phyloP scores from a whole-genome alignment of 1,140 invertebrate genomes.

The Bombus huntii region DNA sequence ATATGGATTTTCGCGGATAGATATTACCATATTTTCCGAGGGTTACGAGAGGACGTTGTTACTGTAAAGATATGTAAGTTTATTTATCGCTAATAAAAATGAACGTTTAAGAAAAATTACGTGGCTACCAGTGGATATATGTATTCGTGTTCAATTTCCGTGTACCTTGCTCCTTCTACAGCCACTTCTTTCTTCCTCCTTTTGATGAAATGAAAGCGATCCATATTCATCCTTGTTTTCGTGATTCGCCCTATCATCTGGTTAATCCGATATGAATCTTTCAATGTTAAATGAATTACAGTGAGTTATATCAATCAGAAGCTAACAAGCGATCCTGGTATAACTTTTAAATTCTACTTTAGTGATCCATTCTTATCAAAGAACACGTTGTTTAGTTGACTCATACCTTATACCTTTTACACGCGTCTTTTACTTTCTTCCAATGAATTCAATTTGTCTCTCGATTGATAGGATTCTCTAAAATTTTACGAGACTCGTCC shows the following conservation, averaged over 20 bases:
- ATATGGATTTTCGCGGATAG: slow-evolving; percentile 69
- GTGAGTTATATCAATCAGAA: too few relatives aligned
- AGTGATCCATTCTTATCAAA: too few relatives aligned
- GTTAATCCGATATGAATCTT: too few relatives aligned
- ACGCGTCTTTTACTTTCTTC: neutral
- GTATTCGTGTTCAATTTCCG: neutral
- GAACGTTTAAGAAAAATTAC: slow-evolving; percentile 74
- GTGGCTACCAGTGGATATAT: neutral
- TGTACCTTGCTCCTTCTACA: neutral
- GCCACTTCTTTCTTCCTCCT: neutral
- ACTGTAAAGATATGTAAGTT: slow-evolving; percentile 83
- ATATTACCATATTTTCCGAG: slow-evolving; percentile 81
- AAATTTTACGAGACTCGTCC: too few relatives aligned
- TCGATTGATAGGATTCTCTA: too few relatives aligned
- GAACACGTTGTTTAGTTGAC: neutral
- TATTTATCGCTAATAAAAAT: slow-evolving; percentile 83
- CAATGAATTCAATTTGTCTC: neutral
- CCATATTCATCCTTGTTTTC: too few relatives aligned
- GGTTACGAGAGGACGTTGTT: slow-evolving; percentile 81
- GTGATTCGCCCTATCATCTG: too few relatives aligned
- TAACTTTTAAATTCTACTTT: neutral
- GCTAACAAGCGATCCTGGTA: neutral
- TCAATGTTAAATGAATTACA: too few relatives aligned
- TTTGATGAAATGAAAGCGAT: too few relatives aligned
- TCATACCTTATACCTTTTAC: neutral